Evolutionary conservation across 2,797 vertebrate genomes (phyloP).

Genomic region (Nasua narica): DNA sequence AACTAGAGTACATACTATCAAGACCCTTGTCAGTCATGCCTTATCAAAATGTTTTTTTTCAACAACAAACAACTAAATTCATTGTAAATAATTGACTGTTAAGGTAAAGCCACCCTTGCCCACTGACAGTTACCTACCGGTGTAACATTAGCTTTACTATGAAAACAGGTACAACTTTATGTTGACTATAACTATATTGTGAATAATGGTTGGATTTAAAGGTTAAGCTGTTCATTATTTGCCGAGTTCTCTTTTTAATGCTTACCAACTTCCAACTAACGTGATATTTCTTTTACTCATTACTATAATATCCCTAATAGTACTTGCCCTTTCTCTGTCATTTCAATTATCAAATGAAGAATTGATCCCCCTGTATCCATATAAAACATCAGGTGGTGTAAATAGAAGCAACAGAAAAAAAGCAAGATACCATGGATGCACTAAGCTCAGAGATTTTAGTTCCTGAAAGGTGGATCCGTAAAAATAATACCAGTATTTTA

Average conservation of each 20-base stretch:
- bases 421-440: background rate
- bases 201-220: background rate
- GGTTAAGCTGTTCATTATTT: background rate
- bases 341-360: conserved; percentile 13
- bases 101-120: conserved; percentile 20
- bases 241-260: conserved; percentile 9
- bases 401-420: background rate
- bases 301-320: conserved; percentile 20
- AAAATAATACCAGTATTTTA: conserved; percentile 1
- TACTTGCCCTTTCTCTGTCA: conserved; percentile 35
- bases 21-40: background rate
- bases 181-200: background rate
- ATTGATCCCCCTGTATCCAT: background rate
- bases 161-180: conserved; percentile 38
- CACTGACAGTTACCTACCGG: background rate
- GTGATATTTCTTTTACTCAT: background rate
- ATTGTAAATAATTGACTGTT: conserved; percentile 44
- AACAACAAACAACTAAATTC: conserved; percentile 42
- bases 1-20: background rate
- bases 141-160: conserved; percentile 3
- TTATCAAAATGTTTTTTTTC: conserved; percentile 23
- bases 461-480: background rate
- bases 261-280: background rate
- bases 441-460: background rate
- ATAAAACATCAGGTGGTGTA: background rate